Evolutionary conservation across 2,888 invertebrate species (phyloP), one percentile per base, ranked within the genome.

Genomic region (Gisinianus flammeolus): DNA sequence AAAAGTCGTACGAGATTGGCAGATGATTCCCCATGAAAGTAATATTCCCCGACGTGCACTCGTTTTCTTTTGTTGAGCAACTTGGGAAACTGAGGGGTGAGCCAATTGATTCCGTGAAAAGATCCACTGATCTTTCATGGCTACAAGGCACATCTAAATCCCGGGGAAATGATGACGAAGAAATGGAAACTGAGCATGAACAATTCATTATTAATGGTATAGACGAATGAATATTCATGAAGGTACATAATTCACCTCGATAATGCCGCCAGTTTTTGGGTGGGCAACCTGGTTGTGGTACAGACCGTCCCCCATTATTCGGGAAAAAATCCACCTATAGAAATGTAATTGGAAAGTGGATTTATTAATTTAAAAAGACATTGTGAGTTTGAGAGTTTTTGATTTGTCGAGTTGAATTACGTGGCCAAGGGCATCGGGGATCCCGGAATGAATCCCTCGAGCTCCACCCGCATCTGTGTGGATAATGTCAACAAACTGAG

Each of bases 271-370:
- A 19, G 12, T 70, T 28, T 66, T 78, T 78, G 12, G 78, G 78
- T 8, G 80, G 81, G 76, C 84, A 84, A 12, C 84, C 83, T 4
- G 83, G 82, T 70, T 84, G 84, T 5, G n/a, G n/a, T n/a, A n/a
- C n/a, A n/a, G n/a, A n/a, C n/a, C n/a, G 44, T 35, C 70, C 68
- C 4, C 82, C 82, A 12, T 79, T 79, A 31, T 78, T 76, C 0
- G 81, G 81, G 62, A 79, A 82, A 56, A 82, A 81, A 56, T 82
- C 82, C n/a, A 62, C 62, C 44, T 44, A 44, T 2, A 35, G n/a
- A n/a, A n/a, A n/a, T 35, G 12, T 35, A 12, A 8, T 35, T 35
- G 6, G 35, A 35, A 8, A 8, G 5, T 35, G 12, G 35, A 35
- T 44, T 44, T 44, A 2, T 1, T n/a, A 44, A 44, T 4, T 44